These are phyloP conservation scores for Eremobia ochroleuca DNA, from an alignment of 2,888 invertebrate genomes.

Conservation along the genomic window DNA sequence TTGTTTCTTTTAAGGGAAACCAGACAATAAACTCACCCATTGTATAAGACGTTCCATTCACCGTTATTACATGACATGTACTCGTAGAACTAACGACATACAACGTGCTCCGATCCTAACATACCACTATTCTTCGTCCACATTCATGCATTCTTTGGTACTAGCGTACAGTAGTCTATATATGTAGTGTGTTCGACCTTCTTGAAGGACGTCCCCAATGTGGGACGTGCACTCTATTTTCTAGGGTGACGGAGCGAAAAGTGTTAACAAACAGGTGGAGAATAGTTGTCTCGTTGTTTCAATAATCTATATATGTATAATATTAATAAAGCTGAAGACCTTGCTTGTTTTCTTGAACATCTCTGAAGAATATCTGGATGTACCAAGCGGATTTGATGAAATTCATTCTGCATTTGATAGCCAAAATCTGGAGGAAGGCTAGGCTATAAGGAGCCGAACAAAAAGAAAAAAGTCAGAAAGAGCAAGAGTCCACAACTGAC, in stretches of 20 bases:
- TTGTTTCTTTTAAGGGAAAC: background rate
- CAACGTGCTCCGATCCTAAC: background rate
- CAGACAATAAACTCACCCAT: background rate
- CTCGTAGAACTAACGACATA: constrained; percentile 6
- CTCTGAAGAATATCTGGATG: background rate
- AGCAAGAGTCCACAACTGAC: too few relatives aligned
- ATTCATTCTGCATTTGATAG: too few relatives aligned
- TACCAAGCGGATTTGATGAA: background rate
- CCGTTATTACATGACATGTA: constrained; percentile 1
- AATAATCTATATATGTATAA: background rate
- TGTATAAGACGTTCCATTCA: background rate
- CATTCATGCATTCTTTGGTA: constrained; percentile 32
- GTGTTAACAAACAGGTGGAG: background rate
- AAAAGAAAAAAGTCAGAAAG: too few relatives aligned
- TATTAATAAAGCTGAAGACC: background rate
- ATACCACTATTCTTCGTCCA: constrained; percentile 1
- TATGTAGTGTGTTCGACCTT: constrained; percentile 37
- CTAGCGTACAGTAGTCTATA: background rate
- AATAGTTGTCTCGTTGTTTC: constrained; percentile 2
- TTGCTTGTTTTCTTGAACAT: too few relatives aligned
- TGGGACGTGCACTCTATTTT: constrained; percentile 38
- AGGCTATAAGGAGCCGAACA: too few relatives aligned
- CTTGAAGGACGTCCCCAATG: constrained; percentile 47
- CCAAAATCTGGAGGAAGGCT: too few relatives aligned
- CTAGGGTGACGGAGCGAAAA: constrained; percentile 19